These are phyloP conservation scores for Pseudomyrmex gracilis DNA, from an alignment of 1,140 invertebrate species.

Conservation along the genomic window DNA sequence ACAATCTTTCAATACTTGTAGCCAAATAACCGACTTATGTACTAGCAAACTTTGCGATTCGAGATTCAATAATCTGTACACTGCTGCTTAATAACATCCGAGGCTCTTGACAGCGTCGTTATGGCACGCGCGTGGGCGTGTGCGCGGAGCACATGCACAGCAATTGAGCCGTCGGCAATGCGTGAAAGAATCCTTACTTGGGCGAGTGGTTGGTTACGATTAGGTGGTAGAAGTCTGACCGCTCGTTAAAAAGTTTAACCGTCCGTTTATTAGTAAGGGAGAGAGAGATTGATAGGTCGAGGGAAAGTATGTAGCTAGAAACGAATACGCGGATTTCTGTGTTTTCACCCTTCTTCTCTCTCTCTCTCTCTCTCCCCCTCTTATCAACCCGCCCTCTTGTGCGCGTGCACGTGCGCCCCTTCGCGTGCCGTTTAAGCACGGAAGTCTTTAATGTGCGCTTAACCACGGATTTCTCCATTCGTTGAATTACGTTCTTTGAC, in stretches of 20 bases:
- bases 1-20: neutral
- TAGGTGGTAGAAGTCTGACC: conserved; percentile 68
- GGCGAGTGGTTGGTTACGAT: conserved; percentile 49
- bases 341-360: neutral
- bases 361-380: neutral
- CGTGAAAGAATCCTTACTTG: conserved; percentile 68
- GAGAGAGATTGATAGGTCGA: conserved; percentile 32
- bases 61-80: neutral
- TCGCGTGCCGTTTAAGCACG: conserved; percentile 40
- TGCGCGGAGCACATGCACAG: conserved; percentile 54
- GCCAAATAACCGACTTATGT: no score
- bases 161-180: conserved; percentile 63
- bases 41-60: neutral
- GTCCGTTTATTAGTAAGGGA: conserved; percentile 68
- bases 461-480: conserved; percentile 25
- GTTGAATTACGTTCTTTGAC: conserved; percentile 29
- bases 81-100: conserved; percentile 18
- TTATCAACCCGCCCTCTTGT: conserved; percentile 37
- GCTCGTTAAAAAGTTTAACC: conserved; percentile 77
- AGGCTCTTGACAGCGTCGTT: conserved; percentile 53
- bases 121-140: conserved; percentile 44
- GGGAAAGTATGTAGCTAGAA: conserved; percentile 65
- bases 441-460: conserved; percentile 30
- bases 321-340: conserved; percentile 31
- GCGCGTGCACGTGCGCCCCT: conserved; percentile 36